These are phyloP conservation scores for Aspidiotus rigidus DNA, from an alignment of 2,888 invertebrate genomes.

Conservation along the genomic window DNA sequence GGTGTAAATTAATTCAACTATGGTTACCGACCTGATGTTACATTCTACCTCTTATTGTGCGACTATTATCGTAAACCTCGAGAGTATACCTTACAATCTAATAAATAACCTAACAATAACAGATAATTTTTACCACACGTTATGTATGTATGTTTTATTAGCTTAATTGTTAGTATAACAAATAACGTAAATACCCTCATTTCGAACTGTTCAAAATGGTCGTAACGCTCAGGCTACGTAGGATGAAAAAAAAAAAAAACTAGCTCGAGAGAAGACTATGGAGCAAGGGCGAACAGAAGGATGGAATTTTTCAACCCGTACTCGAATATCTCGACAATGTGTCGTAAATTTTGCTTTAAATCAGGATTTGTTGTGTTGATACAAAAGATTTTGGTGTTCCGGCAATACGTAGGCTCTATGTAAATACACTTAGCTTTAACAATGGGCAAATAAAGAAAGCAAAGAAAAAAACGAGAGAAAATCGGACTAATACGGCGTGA, in stretches of 20 bases:
- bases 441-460: no score
- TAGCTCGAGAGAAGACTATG: no score
- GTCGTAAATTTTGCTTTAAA: slow-evolving; percentile 3
- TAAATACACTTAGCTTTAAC: no score
- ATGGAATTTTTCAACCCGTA: background rate
- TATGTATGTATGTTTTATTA: slow-evolving; percentile 27
- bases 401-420: no score
- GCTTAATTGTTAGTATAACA: slow-evolving; percentile 16
- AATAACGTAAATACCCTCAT: background rate
- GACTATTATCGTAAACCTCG: slow-evolving; percentile 1
- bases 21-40: slow-evolving; percentile 4
- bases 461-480: no score
- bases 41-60: background rate
- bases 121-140: slow-evolving; percentile 29
- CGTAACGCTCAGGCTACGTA: background rate
- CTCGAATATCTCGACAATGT: background rate
- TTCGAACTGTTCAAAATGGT: slow-evolving; percentile 6
- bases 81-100: slow-evolving; percentile 15
- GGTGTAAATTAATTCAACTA: slow-evolving; percentile 2
- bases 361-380: background rate
- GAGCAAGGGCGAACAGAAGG: no score
- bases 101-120: slow-evolving; percentile 31
- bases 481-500: no score
- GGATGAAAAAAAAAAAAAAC: background rate
- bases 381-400: background rate